Conservation (phyloP, 2,797 vertebrate genomes). For the Garrulus glandarius region DNA sequence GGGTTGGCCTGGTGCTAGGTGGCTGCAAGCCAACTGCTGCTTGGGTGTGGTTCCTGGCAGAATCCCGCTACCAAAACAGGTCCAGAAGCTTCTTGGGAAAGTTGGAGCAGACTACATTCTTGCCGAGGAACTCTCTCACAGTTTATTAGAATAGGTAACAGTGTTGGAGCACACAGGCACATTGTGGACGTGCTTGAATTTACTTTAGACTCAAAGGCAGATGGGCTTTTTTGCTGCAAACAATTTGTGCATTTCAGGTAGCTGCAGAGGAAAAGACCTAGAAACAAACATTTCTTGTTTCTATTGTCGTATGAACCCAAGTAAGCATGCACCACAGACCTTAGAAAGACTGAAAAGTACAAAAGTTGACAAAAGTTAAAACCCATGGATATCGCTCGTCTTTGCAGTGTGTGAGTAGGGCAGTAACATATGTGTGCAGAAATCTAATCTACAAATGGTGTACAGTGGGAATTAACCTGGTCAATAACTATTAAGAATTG, state of each 20-base stretch:
- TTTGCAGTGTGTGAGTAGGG: not conserved
- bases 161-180: not conserved
- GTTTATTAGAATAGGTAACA: not conserved
- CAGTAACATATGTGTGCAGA: not conserved
- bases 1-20: not conserved
- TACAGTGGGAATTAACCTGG: not conserved
- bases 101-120: not conserved
- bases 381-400: not conserved
- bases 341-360: not conserved
- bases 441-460: not conserved
- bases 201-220: not conserved
- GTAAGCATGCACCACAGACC: not conserved
- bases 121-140: not conserved
- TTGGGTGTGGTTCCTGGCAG: not conserved
- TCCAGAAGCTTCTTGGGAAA: not conserved
- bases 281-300: not conserved
- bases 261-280: not conserved
- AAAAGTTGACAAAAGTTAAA: not conserved
- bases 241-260: not conserved
- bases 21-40: not conserved
- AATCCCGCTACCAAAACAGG: accelerated
- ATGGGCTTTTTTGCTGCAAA: not conserved
- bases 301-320: not conserved
- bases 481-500: not conserved
- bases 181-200: not conserved